A percentile compares a stretch with the other conserved stretches of the same genome.
Conservation (phyloP, 2,113 vertebrate species). For the Gobius niger region DNA sequence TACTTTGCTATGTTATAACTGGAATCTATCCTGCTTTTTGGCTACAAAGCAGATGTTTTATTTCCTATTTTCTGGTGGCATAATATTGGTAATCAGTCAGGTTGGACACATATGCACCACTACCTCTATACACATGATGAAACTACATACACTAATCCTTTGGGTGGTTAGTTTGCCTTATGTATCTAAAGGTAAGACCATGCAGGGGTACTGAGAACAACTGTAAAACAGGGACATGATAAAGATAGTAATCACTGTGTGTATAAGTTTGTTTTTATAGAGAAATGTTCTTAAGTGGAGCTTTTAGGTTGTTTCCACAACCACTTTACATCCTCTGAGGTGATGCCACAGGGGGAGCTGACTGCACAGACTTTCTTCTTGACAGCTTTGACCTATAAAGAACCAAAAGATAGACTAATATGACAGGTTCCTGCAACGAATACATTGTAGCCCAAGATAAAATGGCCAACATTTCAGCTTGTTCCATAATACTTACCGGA, state of each 20-base stretch:
- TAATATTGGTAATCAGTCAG: slow-evolving; percentile 20
- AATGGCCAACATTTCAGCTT: neutral
- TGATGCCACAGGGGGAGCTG: slow-evolving; percentile 75
- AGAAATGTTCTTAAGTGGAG: slow-evolving; percentile 39
- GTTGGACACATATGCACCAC: slow-evolving; percentile 17
- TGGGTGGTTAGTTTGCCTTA: slow-evolving; percentile 43
- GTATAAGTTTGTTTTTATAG: slow-evolving; percentile 44
- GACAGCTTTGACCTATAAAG: slow-evolving; percentile 90
- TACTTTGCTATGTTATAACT: slow-evolving; percentile 27
- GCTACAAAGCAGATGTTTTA: slow-evolving; percentile 24
- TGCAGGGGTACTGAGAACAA: slow-evolving; percentile 50
- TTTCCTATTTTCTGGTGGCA: slow-evolving; percentile 17
- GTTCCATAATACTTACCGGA: slow-evolving; percentile 79
- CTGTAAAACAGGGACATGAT: slow-evolving; percentile 43
- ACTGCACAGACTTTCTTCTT: slow-evolving; percentile 91
- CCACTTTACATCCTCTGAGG: slow-evolving; percentile 85
- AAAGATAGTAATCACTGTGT: slow-evolving; percentile 31
- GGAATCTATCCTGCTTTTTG: slow-evolving; percentile 29
- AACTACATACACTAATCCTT: slow-evolving; percentile 38
- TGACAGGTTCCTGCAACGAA: too few species aligned
- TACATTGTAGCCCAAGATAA: too few species aligned
- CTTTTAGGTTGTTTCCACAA: slow-evolving; percentile 49
- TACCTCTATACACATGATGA: slow-evolving; percentile 39
- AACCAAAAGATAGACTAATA: neutral
- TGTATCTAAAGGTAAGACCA: slow-evolving; percentile 54